Conservation (phyloP, 2,888 invertebrate species). For the Zele albiditarsus region DNA sequence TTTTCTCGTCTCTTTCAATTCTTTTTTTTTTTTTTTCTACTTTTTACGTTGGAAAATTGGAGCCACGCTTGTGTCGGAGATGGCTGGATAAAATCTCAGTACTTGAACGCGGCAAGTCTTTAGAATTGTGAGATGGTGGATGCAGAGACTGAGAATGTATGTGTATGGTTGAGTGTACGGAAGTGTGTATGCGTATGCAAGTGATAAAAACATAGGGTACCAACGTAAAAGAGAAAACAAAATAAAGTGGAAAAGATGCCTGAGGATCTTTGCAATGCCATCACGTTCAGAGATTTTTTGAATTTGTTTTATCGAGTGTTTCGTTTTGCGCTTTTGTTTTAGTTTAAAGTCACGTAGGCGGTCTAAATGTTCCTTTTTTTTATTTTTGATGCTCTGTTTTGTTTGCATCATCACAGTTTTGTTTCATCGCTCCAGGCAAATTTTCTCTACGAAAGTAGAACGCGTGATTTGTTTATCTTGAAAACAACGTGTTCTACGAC, state of each 20-base stretch:
- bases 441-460: conserved; percentile 25
- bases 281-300: conserved; percentile 55
- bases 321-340: conserved; percentile 41
- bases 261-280: conserved; percentile 49
- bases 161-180: not conserved
- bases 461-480: conserved; percentile 20
- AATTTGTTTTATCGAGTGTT: conserved; percentile 57
- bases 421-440: not conserved
- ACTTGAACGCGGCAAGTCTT: conserved; percentile 39
- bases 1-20: not conserved
- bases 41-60: conserved; percentile 42
- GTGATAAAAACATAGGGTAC: conserved; percentile 18
- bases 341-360: conserved; percentile 41
- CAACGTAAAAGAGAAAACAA: not conserved
- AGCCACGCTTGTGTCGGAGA: conserved; percentile 34
- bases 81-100: conserved; percentile 45
- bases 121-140: conserved; percentile 33
- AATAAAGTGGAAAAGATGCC: not conserved
- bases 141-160: conserved; percentile 25
- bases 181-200: not conserved
- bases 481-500: not conserved
- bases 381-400: conserved; percentile 26
- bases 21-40: not conserved
- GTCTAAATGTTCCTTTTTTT: conserved; percentile 33
- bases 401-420: conserved; percentile 20